Evolutionary conservation across 37 sponge, comb jelly and placozoan species (phyloP), one percentile per base, ranked within the genome.

Genomic region (Cladorhizidae sp.): DNA sequence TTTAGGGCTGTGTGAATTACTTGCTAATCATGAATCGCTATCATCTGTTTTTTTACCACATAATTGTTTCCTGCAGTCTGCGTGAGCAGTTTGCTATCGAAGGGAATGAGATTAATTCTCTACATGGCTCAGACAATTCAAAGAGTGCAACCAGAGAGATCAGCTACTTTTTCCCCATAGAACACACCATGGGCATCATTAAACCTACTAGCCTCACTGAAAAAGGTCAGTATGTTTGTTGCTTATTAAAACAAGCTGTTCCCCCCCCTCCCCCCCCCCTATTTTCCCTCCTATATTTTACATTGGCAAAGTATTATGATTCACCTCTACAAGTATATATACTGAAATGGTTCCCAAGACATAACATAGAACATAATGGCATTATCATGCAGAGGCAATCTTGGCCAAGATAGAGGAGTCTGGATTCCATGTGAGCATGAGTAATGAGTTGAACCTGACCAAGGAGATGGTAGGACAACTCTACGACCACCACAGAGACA

Each of bases 171-270:
- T 99, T 99, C 87, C 99, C 99, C 12, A 50, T 70, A 38, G 93
- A 99, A 64, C 85, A 96, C 70, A 96, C 99, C 0, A 57, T 99
- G 52, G 99, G 95, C 45, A 90, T 99, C 64, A 92, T 99, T 58
- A 99, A 99, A 81, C 99, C 99, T 15, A 77, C 79, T 74, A 89
- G 93, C 22, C 65, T 92, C 63, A 42, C 31, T n/a, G 85, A 92
- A 70, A 94, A 88, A 80, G 99, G 80, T 79, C 12, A 22, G 71
- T 41, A 29, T 29, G 5, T 61, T 29, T 61, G 29, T 61, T 3
- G 62, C 6, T 28, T 28, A 61, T 61, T 7, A 28, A 29, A n/a
- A 29, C 3, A 28, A 45, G n/a, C n/a, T n/a, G n/a, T n/a, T n/a
- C n/a, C n/a, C n/a, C n/a, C n/a, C n/a, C n/a, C n/a, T n/a, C n/a